Conservation (phyloP, 2,888 invertebrate genomes). For the Oscheius onirici region DNA sequence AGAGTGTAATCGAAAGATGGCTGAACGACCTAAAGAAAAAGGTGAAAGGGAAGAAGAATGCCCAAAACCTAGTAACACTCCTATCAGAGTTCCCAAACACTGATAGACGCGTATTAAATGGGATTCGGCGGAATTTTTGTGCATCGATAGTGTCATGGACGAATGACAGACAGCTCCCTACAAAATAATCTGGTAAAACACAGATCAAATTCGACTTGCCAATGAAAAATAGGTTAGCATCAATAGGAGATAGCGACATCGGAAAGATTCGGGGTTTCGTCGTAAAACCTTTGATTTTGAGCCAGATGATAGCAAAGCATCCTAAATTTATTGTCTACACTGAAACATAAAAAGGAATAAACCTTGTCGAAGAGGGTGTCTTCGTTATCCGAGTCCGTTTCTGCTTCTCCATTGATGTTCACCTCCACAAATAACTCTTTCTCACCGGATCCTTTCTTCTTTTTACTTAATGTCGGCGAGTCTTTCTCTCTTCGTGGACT, state of each 20-base stretch:
- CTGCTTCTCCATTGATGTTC: constrained; percentile 34
- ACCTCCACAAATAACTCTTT: constrained; percentile 50
- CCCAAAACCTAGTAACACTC: not conserved
- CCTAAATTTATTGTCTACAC: not conserved
- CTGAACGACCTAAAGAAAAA: not conserved
- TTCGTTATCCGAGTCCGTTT: constrained; percentile 42
- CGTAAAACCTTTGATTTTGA: constrained; percentile 8
- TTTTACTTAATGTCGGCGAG: constrained; percentile 25
- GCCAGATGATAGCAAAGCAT: not conserved
- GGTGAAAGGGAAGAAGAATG: not conserved
- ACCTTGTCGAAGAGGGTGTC: constrained; percentile 33
- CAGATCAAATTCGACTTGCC: not conserved
- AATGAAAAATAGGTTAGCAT: constrained; percentile 19
- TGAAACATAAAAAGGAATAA: not conserved
- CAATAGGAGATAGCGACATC: constrained; percentile 14
- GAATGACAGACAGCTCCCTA: constrained; percentile 5
- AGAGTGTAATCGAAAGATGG: not conserved
- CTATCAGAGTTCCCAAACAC: not conserved
- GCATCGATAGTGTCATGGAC: not conserved
- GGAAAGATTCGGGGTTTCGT: not conserved
- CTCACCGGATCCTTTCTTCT: constrained; percentile 14
- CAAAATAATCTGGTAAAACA: not conserved
- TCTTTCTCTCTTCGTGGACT: constrained; percentile 47
- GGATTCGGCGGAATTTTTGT: not conserved
- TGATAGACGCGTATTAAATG: not conserved